These are phyloP conservation scores for Prunella fulvescens DNA, from an alignment of 2,113 vertebrate species.

Conservation along the genomic window DNA sequence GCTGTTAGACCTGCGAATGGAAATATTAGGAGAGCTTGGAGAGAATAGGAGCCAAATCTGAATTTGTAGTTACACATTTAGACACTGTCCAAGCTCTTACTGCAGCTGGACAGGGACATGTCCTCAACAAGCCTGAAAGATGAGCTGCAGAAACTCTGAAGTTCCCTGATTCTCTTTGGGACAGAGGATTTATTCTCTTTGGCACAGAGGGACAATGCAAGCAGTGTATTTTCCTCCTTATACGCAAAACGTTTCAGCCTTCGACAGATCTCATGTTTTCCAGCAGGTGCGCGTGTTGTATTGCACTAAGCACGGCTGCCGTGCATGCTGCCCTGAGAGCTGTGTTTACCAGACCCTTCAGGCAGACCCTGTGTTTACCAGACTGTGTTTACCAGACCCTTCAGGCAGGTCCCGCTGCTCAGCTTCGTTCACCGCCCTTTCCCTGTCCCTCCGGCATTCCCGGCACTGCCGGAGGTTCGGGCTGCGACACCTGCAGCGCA, in stretches of 20 bases:
- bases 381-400: background rate
- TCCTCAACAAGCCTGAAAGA: background rate
- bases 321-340: background rate
- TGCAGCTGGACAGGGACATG: background rate
- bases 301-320: background rate
- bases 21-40: background rate
- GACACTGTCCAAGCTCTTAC: background rate
- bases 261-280: background rate
- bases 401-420: background rate
- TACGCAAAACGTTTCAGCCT: background rate
- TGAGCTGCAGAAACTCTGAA: background rate
- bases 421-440: background rate
- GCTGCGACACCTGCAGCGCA: background rate
- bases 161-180: background rate
- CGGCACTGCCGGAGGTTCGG: background rate
- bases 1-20: background rate
- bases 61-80: background rate
- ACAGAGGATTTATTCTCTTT: background rate
- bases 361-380: background rate
- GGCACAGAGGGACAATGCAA: background rate
- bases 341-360: background rate
- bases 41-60: background rate
- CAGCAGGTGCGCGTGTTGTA: background rate
- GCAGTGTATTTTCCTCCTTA: background rate
- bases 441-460: background rate